Percentiles rank a stretch among this genome's conserved stretches.
Evolutionary conservation across 2,888 invertebrate genomes (phyloP).

Genomic region (Metalampra italica): DNA sequence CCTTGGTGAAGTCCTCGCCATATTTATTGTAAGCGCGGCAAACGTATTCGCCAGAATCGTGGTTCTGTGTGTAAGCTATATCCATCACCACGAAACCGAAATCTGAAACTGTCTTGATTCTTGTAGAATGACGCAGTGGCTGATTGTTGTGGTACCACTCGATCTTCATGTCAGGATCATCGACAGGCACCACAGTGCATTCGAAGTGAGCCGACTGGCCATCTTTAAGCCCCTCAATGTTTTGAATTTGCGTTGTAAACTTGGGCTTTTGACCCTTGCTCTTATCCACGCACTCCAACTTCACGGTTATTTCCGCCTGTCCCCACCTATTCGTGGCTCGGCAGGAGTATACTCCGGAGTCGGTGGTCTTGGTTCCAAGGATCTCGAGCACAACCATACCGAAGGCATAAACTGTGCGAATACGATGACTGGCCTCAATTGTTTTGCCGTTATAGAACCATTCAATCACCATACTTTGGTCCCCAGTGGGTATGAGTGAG

Average conservation of each 20-base stretch:
- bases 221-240: conserved; percentile 90
- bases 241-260: conserved; percentile 93
- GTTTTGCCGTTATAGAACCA: conserved; percentile 97
- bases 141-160: conserved; percentile 98
- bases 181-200: conserved; percentile 94
- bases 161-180: conserved; percentile 94
- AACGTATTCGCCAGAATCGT: conserved; percentile 95
- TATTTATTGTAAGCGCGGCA: conserved; percentile 95
- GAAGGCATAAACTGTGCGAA: conserved; percentile 96
- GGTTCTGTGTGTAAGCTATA: conserved; percentile 94
- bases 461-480: conserved; percentile 95
- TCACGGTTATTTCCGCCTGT: conserved; percentile 90
- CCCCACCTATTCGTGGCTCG: conserved; percentile 94
- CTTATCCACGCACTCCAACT: conserved; percentile 89
- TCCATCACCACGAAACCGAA: conserved; percentile 97
- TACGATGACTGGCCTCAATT: conserved; percentile 92
- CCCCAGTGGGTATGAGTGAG: conserved; percentile 94
- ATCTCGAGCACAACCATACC: conserved; percentile 98
- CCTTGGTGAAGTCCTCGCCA: conserved; percentile 92
- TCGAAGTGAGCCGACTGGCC: conserved; percentile 97
- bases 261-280: conserved; percentile 91
- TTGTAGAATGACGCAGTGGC: conserved; percentile 91
- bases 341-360: conserved; percentile 93
- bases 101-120: conserved; percentile 96
- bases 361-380: conserved; percentile 94